Evolutionary conservation across 2,888 invertebrate genomes (phyloP), one percentile per base, ranked within the genome.

Genomic region (Polydrusus pterygomalis): DNA sequence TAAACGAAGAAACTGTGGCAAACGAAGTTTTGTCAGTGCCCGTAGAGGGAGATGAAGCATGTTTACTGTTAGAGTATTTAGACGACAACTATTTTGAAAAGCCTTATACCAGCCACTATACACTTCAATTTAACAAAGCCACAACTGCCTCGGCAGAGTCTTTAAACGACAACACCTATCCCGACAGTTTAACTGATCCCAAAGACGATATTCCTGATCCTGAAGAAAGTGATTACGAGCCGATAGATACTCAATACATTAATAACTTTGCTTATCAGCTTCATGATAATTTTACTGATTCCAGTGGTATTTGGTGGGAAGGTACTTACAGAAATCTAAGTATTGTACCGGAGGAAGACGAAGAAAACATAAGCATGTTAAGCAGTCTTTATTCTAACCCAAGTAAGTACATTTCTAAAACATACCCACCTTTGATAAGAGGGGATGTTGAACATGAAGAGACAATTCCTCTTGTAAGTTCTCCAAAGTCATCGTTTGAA

Each of bases 321-420:
- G 87, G 87, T 30, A 85, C 87, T 8, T 87, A 87, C 75, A 79
- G 87, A 60, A 87, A 88, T 80, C 82, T 88, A n/a, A 87, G 87
- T 75, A 83, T 87, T 45, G 87, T 88, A n/a, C 87, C 87, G 0
- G 87, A 88, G 77, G 87, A 88, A 82, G 87, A 87, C 75, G 88
- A 88, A 78, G 87, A 88, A 30, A 85, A 82, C 78, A 68, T 82
- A 8, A 87, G 86, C 74, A 77, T 85, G 62, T 75, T 85, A 20
- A 83, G 83, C 38, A 83, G 83, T 60, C 78, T 79, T 67, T 82
- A 82, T 56, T 83, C 84, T 3, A 82, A 81, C 74, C 80, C 80
- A 64, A 79, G 78, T 10, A 67, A 43, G 17, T 81, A 80, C 56
- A 34, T 70, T 8, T 58, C 71, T 9, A 77, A 75, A 64, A 67